Base-by-base conservation (phyloP, 2,113 vertebrate species). In the Pluvialis apricaria region DNA sequence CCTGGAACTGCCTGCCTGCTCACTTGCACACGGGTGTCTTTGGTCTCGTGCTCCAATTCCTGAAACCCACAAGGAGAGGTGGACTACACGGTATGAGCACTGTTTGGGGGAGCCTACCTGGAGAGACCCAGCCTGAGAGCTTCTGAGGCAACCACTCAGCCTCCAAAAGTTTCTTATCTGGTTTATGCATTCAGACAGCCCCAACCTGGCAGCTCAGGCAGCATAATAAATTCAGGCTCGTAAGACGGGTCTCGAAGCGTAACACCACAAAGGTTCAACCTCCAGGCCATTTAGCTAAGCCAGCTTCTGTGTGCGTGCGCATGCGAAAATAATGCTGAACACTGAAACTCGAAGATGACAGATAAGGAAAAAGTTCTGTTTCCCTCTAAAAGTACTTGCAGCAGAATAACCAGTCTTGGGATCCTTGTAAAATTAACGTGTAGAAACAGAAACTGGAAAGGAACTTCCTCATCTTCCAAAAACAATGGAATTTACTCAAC, bases 161-260 rank as follows among this genome's bases (percentile, higher is more conserved):
- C n/a, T 89, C 73, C 83, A 93, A 32, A 94, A 93, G 57, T 77
- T 95, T 93, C 88, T 90, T 92, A 68, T 64, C 64, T 90, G 64
- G 51, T 40, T 83, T 84, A 64, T 68, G 62, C 3, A 13, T 86
- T 88, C 65, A 83, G 72, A 73, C 47, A 94, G 73, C 73, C 65
- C 57, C 54, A 93, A 8, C 34, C 36, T 51, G 49, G 79, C 81
- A 89, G 76, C 47, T 89, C 72, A 79, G 69, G 70, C 76, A 88
- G 80, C 44, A 32, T 42, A 88, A 88, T 81, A 75, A 91, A 80
- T 78, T 65, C 47, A 87, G 83, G 72, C 88, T 95, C 3, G 54
- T 83, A 93, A 70, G 75, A 82, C 38, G 2, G 66, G 75, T 88
- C 75, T 85, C 24, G 32, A 92, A 88, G 83, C 18, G 0, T 52